Percentiles rank a stretch among this genome's conserved stretches.
These are phyloP conservation scores for Pollenia labialis DNA, from an alignment of 2,888 invertebrate species.

Conservation along the genomic window DNA sequence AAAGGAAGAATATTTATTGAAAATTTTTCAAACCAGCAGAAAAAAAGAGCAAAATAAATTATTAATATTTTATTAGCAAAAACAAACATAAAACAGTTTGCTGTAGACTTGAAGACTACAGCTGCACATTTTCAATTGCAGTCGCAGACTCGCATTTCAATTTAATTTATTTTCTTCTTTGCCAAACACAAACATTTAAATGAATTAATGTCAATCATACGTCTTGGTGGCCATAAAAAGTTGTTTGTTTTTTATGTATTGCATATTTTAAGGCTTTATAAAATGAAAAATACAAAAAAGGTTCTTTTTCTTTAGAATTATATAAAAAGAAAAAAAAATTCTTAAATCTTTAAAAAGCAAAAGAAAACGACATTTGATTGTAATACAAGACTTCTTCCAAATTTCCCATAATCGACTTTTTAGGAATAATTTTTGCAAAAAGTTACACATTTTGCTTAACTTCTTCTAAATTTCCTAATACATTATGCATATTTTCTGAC, in stretches of 20 bases:
- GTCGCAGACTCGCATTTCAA: background rate
- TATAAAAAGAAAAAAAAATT: too few relatives aligned
- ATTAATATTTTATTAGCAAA: conserved; percentile 37
- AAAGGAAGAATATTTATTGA: background rate
- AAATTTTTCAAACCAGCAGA: background rate
- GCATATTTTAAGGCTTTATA: background rate
- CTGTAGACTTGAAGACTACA: conserved; percentile 48
- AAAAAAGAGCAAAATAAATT: background rate
- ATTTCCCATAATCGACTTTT: too few relatives aligned
- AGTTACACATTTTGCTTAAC: background rate
- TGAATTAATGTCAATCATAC: conserved; percentile 70
- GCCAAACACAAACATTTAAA: conserved; percentile 55
- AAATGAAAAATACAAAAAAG: background rate
- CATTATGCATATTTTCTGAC: conserved; percentile 7
- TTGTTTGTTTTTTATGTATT: background rate
- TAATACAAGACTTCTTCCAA: too few relatives aligned
- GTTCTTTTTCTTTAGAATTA: too few relatives aligned
- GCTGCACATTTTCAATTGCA: background rate
- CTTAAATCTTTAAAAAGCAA: too few relatives aligned
- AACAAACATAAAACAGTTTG: conserved; percentile 54
- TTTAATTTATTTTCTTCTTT: conserved; percentile 52
- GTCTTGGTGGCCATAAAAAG: conserved; percentile 45
- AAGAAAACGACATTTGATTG: too few relatives aligned
- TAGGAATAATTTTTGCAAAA: too few relatives aligned
- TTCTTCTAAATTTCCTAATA: background rate